Percentiles rank a stretch among this genome's conserved stretches.
These are phyloP conservation scores for Meiosimyza decipiens DNA, from an alignment of 2,888 invertebrate genomes.

Conservation along the genomic window DNA sequence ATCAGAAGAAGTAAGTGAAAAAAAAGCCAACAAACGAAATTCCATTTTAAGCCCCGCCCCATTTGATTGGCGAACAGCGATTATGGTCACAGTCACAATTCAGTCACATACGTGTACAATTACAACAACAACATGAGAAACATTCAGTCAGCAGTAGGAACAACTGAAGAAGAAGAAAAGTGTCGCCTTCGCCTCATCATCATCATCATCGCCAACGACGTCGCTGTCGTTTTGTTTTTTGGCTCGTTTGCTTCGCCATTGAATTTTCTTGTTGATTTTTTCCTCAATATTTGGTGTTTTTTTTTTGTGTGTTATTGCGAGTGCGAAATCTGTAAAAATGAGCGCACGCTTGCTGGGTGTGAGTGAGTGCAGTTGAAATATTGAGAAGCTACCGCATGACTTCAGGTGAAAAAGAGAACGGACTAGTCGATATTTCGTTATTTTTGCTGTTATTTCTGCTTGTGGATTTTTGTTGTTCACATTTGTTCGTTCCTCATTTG, in stretches of 20 bases:
- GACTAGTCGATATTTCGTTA: neutral
- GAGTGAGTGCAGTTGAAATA: neutral
- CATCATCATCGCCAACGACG: slow-evolving; percentile 1
- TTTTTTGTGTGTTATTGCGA: neutral
- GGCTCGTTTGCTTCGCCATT: slow-evolving; percentile 25
- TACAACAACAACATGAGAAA: slow-evolving; percentile 26
- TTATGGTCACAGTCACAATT: slow-evolving; percentile 40
- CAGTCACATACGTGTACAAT: slow-evolving; percentile 37
- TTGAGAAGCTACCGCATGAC: too few species aligned
- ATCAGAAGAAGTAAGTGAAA: slow-evolving; percentile 42
- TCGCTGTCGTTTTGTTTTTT: slow-evolving; percentile 1
- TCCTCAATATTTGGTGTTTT: slow-evolving; percentile 20
- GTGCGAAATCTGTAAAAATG: slow-evolving; percentile 21
- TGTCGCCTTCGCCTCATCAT: slow-evolving; percentile 32
- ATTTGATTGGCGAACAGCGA: slow-evolving; percentile 61
- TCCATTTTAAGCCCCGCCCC: slow-evolving; percentile 62
- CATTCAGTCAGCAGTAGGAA: neutral
- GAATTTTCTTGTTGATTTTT: slow-evolving; percentile 30
- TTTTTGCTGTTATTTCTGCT: slow-evolving; percentile 2
- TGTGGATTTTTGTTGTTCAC: neutral
- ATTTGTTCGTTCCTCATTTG: slow-evolving; percentile 4
- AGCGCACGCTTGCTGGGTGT: slow-evolving; percentile 9
- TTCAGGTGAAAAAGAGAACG: slow-evolving; percentile 32
- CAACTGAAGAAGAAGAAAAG: slow-evolving; percentile 26
- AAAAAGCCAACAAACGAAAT: slow-evolving; percentile 38